Conservation (phyloP, 2,113 vertebrate species). For the Cariama cristata region DNA sequence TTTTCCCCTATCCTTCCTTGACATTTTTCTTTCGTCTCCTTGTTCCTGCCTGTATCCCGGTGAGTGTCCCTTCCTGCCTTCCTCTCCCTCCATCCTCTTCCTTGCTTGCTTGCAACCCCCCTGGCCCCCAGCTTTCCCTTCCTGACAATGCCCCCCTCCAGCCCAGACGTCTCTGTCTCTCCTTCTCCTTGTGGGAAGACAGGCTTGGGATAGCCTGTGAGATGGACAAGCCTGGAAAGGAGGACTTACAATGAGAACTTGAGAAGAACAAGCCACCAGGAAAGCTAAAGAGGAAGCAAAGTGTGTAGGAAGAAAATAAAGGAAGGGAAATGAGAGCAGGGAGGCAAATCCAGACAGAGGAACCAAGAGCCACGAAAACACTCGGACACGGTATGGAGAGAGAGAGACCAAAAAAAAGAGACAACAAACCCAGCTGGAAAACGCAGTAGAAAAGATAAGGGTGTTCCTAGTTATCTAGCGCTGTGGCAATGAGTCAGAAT, state of each 20-base stretch:
- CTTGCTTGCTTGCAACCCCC: background rate
- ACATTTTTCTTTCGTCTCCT: background rate
- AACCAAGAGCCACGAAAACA: background rate
- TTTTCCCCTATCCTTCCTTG: background rate
- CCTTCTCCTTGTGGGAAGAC: background rate
- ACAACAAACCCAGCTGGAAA: background rate
- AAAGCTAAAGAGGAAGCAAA: background rate
- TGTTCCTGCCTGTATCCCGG: background rate
- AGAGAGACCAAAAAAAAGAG: background rate
- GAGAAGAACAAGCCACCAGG: background rate
- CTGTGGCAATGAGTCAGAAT: slow-evolving; percentile 48
- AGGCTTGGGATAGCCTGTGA: background rate
- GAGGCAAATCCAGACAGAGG: background rate
- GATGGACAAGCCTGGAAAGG: background rate
- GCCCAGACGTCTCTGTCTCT: background rate
- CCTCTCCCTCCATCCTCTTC: background rate
- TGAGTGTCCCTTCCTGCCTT: background rate
- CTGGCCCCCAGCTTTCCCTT: background rate
- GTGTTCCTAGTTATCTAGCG: background rate
- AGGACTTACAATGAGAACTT: background rate
- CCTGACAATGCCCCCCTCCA: background rate
- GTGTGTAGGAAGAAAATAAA: background rate
- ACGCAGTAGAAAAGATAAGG: background rate
- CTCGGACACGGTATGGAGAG: background rate
- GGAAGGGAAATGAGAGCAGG: background rate